Percentiles rank a stretch among this genome's conserved stretches.
Evolutionary conservation across 2,888 invertebrate species (phyloP).

Genomic region (Lasius platythorax): DNA sequence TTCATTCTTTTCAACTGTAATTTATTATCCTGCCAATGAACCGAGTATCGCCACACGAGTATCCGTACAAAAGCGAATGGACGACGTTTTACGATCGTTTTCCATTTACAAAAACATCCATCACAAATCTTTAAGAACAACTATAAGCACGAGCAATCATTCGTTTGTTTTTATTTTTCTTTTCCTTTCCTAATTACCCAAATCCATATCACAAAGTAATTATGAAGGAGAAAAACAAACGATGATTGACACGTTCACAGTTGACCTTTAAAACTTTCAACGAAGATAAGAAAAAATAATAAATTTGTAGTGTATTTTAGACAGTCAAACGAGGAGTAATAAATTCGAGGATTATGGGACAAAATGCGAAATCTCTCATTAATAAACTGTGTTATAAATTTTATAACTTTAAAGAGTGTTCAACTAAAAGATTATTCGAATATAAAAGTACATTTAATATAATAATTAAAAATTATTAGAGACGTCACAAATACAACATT

Average conservation of each 20-base stretch:
- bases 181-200: background rate
- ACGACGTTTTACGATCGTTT: slow-evolving; percentile 5
- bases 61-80: slow-evolving; percentile 24
- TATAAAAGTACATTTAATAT: background rate
- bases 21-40: slow-evolving; percentile 63
- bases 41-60: slow-evolving; percentile 24
- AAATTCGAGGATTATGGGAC: background rate
- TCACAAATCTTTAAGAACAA: background rate
- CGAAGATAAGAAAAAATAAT: background rate
- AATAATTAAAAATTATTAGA: slow-evolving; percentile 5
- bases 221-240: background rate
- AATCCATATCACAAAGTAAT: background rate
- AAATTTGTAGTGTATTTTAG: background rate
- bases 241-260: background rate
- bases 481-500: background rate
- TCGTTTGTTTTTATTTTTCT: background rate
- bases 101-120: background rate
- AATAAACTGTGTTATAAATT: background rate
- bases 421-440: background rate
- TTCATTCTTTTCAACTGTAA: slow-evolving; percentile 44
- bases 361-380: background rate
- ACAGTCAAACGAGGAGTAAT: background rate
- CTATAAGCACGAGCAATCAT: background rate
- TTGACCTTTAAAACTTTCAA: background rate
- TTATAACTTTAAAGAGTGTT: background rate